These are phyloP conservation scores for Papilio glaucus DNA, from an alignment of 1,140 invertebrate species.

Conservation along the genomic window DNA sequence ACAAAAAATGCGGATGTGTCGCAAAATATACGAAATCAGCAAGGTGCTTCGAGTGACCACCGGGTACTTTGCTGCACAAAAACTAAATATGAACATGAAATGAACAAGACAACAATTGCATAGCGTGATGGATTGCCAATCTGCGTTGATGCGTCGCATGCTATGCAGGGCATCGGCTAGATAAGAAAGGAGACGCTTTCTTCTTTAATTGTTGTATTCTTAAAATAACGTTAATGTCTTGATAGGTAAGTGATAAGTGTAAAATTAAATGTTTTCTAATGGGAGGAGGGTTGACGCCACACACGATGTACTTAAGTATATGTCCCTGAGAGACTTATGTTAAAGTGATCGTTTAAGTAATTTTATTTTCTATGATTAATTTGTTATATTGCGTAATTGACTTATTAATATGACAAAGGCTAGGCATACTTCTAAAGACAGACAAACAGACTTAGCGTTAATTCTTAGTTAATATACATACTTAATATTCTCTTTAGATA, in stretches of 20 bases:
- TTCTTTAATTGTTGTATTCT: background rate
- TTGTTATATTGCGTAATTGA: no score
- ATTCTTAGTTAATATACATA: no score
- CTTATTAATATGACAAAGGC: no score
- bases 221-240: background rate
- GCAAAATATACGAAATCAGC: conserved; percentile 52
- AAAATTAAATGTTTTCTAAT: no score
- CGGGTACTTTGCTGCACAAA: conserved; percentile 52
- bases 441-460: no score
- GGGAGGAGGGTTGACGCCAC: no score
- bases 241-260: background rate
- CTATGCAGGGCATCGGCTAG: conserved; percentile 36
- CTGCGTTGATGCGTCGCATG: conserved; percentile 43
- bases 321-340: no score
- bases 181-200: conserved; percentile 37
- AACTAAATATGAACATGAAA: conserved; percentile 46
- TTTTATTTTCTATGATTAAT: no score
- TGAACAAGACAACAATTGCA: conserved; percentile 64
- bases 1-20: conserved; percentile 47
- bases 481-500: no score
- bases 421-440: no score
- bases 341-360: no score
- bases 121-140: conserved; percentile 59
- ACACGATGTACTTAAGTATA: no score
- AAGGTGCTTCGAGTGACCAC: conserved; percentile 67